These are phyloP conservation scores for Salvelinus fontinalis DNA, from an alignment of 2,113 vertebrate genomes.

Conservation along the genomic window DNA sequence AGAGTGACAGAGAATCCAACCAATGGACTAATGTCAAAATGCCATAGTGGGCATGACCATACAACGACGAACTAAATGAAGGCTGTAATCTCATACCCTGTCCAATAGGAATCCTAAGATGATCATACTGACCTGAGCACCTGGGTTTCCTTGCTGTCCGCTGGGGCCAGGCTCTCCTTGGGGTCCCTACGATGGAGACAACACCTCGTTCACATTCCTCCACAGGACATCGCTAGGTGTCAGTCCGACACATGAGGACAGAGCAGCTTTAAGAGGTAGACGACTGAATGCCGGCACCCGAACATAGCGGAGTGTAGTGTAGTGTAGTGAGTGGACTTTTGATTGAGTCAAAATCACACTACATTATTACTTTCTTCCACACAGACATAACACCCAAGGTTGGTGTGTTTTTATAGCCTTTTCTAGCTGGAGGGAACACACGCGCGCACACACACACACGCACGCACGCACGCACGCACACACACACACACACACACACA, in stretches of 20 bases:
- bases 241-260: too few species aligned
- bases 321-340: background rate
- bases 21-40: background rate
- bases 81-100: background rate
- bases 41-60: too few species aligned
- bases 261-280: too few species aligned
- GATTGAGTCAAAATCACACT: constrained; percentile 1
- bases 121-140: constrained; percentile 65
- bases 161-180: constrained; percentile 92
- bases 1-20: constrained; percentile 9
- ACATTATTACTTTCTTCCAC: background rate
- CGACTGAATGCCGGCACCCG: too few species aligned
- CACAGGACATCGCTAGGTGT: background rate
- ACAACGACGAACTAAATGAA: too few species aligned
- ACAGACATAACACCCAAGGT: background rate
- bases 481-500: too few species aligned
- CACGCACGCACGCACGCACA: too few species aligned
- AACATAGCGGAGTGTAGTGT: too few species aligned
- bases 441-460: background rate
- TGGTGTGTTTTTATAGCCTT: constrained; percentile 6
- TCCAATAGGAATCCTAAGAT: too few species aligned
- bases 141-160: constrained; percentile 89
- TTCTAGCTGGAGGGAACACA: background rate
- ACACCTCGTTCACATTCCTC: constrained; percentile 7
- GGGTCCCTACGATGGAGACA: constrained; percentile 78